Base-by-base conservation (phyloP, 2,888 invertebrate genomes). In the Molanna angustata region DNA sequence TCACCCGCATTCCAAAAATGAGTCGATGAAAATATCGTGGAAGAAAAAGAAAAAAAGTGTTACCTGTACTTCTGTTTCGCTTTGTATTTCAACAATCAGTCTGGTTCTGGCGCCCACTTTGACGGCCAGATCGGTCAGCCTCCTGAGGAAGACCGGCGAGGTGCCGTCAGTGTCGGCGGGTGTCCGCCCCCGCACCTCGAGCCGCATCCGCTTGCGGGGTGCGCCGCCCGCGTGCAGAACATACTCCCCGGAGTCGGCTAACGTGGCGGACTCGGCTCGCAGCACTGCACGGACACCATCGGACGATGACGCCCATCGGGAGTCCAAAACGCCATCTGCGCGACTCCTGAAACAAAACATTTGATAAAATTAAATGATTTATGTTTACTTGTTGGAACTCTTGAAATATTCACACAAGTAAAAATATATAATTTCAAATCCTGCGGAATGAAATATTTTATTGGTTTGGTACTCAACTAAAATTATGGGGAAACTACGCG, bases 71-170 rank as follows among this genome's bases (percentile, higher is more conserved):
- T 88, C 88, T 40, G 86, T 82, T 44, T 86, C 81, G 71, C 88
- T 90, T 66, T 85, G 78, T 59, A 92, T 87, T 73, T 93, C 92
- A 42, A 91, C 89, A 42, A 93, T 80, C 65, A 93, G 86, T 62
- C 92, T 78, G 1, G 90, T 88, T 64, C 92, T 79, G 37, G 91
- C 90, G 65, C 94, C 94, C 65, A 94, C 92, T 76, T 94, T 92
- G 55, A 91, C 92, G 11, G 89, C 85, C 48, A 93, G 82, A 72
- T 94, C 92, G 65, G 86, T 87, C 47, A 94, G 82, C 58, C 91
- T 80, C 56, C 94, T 81, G 57, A 92, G 76, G 73, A 95, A 94
- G 60, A 84, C 79, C 18, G 95, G 94, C 11, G 88, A 87, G 1
- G 41, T 19, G 40, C 49, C 40, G 11, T 39, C 48, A n/a, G 39